Evolutionary conservation across 2,888 invertebrate species (phyloP).

Genomic region (Cantharis flavilabris): DNA sequence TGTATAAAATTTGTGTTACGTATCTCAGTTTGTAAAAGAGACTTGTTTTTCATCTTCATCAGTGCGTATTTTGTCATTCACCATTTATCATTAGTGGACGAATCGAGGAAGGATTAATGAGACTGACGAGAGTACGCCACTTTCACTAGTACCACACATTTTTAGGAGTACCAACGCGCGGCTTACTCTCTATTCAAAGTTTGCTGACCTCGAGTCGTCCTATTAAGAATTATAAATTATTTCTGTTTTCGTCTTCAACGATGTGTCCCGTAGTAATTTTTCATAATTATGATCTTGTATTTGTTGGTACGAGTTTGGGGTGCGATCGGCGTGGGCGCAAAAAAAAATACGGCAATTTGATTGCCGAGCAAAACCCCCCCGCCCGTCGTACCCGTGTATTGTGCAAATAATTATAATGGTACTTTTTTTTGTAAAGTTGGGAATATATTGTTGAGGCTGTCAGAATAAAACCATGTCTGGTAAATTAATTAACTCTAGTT

Average conservation of each 20-base stretch:
- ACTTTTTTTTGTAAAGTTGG: slow-evolving; percentile 68
- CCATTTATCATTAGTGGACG: slow-evolving; percentile 41
- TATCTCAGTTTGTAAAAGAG: slow-evolving; percentile 57
- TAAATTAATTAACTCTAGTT: slow-evolving; percentile 53
- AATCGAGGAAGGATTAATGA: slow-evolving; percentile 49
- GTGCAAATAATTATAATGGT: slow-evolving; percentile 3
- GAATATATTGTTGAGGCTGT: slow-evolving; percentile 70
- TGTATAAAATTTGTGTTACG: slow-evolving; percentile 54
- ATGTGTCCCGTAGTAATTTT: slow-evolving; percentile 12
- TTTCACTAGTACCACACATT: slow-evolving; percentile 45
- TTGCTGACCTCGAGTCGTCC: slow-evolving; percentile 45
- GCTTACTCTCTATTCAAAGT: slow-evolving; percentile 48
- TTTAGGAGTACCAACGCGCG: slow-evolving; percentile 32
- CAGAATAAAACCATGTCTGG: slow-evolving; percentile 69
- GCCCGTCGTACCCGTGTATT: slow-evolving; percentile 16
- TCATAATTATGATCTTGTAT: slow-evolving; percentile 5
- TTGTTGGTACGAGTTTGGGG: slow-evolving; percentile 8
- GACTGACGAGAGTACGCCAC: slow-evolving; percentile 55
- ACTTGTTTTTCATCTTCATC: slow-evolving; percentile 36
- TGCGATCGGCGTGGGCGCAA: slow-evolving; percentile 18
- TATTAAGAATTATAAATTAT: slow-evolving; percentile 48
- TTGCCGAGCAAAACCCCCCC: background rate
- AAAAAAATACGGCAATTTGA: background rate
- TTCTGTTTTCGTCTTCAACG: slow-evolving; percentile 41
- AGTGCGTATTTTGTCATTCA: slow-evolving; percentile 37